Percentiles rank a stretch among this genome's conserved stretches.
phyloP scores from a whole-genome alignment of 37 sponge, comb jelly and placozoan species.

The Aphrocallistes beatrix region DNA sequence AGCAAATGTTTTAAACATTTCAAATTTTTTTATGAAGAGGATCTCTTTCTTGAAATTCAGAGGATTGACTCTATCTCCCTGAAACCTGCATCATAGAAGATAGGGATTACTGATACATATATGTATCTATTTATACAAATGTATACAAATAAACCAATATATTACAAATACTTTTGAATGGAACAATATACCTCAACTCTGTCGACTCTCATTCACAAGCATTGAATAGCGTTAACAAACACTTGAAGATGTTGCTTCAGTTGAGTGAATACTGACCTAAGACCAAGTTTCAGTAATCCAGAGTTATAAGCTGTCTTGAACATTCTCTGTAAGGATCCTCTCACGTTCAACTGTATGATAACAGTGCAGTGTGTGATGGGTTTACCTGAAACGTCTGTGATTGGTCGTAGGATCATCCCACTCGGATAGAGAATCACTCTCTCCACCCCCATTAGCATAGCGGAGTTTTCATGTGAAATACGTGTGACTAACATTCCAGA shows the following conservation, averaged over 20 bases:
- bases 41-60: no score
- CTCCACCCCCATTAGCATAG: neutral
- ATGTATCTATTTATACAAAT: no score
- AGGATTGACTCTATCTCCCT: no score
- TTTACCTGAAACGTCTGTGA: neutral
- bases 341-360: conserved; percentile 46
- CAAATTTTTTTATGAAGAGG: no score
- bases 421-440: neutral
- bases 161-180: no score
- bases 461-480: neutral
- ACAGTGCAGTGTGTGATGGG: conserved; percentile 41
- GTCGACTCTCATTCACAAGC: no score
- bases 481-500: neutral
- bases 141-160: no score
- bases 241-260: conserved; percentile 51
- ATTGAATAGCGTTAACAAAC: conserved; percentile 29
- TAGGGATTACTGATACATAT: no score
- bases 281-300: conserved; percentile 72
- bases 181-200: no score
- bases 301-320: conserved; percentile 83
- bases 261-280: conserved; percentile 64
- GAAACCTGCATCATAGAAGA: no score
- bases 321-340: conserved; percentile 69
- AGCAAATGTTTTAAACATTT: no score
- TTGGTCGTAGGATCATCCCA: neutral